These are phyloP conservation scores for Sebastiscus tertius DNA, from an alignment of 2,797 vertebrate genomes.

Conservation along the genomic window DNA sequence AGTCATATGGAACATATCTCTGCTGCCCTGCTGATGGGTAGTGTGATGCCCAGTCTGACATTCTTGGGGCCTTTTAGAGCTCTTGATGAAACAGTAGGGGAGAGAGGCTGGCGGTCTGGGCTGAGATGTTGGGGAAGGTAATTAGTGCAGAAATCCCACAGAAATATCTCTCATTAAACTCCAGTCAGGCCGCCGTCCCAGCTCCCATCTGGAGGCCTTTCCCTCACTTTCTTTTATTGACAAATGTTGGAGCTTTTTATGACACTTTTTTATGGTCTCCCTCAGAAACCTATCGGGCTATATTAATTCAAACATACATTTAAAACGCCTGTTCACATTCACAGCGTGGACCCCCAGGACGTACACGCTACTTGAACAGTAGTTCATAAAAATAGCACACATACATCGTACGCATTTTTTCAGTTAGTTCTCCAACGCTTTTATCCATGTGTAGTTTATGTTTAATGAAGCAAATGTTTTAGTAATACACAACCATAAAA, in stretches of 20 bases:
- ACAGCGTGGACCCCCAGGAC: not conserved
- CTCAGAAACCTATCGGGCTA: constrained; percentile 1
- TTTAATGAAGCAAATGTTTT: constrained; percentile 1
- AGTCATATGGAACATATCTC: constrained; percentile 6
- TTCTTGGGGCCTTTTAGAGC: constrained; percentile 42
- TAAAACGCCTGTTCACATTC: not conserved
- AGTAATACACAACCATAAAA: not conserved
- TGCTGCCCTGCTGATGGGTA: constrained; percentile 24
- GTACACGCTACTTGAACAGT: not conserved
- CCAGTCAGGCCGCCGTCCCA: constrained; percentile 34
- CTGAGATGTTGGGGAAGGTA: constrained; percentile 58
- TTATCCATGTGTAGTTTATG: not conserved
- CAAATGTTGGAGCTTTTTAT: constrained; percentile 64
- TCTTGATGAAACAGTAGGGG: constrained; percentile 53
- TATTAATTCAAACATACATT: constrained; percentile 10
- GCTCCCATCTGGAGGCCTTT: constrained; percentile 65
- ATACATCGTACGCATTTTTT: not conserved
- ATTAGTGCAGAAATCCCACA: constrained; percentile 72
- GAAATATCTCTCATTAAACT: constrained; percentile 75
- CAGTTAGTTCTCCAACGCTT: not conserved
- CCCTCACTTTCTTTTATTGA: constrained; percentile 54
- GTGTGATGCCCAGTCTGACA: constrained; percentile 38
- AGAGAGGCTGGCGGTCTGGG: constrained; percentile 44
- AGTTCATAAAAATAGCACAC: constrained; percentile 23
- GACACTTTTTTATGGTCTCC: constrained; percentile 23